phyloP scores from a whole-genome alignment of 2,888 invertebrate genomes.

The Nemotelus nigrinus region DNA sequence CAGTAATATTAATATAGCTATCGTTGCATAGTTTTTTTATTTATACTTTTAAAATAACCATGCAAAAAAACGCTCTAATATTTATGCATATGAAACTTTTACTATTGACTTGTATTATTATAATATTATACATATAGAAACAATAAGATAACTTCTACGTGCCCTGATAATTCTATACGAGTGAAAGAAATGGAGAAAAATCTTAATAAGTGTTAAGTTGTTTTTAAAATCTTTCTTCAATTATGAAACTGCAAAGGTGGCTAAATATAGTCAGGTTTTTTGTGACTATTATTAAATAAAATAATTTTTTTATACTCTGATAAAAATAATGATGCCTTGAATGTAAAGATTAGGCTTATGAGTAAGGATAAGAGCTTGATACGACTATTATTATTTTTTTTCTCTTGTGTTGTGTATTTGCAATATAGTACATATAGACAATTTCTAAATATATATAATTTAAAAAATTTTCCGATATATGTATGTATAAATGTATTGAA shows the following conservation, averaged over 20 bases:
- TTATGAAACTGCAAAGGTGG: slow-evolving; percentile 21
- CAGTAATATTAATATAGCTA: too few species aligned
- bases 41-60: background rate
- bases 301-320: background rate
- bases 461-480: background rate
- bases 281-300: slow-evolving; percentile 27
- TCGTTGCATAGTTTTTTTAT: too few species aligned
- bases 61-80: slow-evolving; percentile 6
- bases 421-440: background rate
- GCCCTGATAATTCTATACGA: background rate
- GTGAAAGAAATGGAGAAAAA: background rate
- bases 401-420: background rate
- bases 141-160: background rate
- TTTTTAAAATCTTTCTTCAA: background rate
- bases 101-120: slow-evolving; percentile 5
- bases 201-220: background rate
- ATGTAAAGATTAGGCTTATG: too few species aligned
- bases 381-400: background rate
- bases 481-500: background rate
- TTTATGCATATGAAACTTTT: slow-evolving; percentile 5
- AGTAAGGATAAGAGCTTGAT: background rate
- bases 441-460: background rate
- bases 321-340: too few species aligned
- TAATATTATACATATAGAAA: background rate
- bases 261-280: slow-evolving; percentile 40